Conservation (phyloP, 1,140 invertebrate genomes). For the Plutomurus gul region DNA sequence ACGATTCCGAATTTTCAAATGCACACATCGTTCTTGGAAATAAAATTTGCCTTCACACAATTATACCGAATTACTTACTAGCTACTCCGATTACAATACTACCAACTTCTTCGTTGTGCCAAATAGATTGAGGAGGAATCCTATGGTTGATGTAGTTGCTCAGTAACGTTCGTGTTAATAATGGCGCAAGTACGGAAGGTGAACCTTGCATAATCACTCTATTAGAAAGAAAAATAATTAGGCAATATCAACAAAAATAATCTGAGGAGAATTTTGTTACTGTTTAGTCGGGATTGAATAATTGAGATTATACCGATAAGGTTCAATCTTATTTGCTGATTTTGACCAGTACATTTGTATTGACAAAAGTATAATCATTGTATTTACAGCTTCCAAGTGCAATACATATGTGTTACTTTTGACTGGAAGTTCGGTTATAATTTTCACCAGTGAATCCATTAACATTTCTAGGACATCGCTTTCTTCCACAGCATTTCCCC, state of each 20-base stretch:
- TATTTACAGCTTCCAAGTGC: constrained; percentile 86
- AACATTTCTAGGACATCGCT: constrained; percentile 63
- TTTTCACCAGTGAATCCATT: constrained; percentile 71
- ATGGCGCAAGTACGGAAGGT: constrained; percentile 71
- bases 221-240: neutral
- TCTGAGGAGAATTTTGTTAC: neutral
- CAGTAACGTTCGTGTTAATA: constrained; percentile 76
- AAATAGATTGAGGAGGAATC: constrained; percentile 69
- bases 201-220: constrained; percentile 67
- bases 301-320: constrained; percentile 63
- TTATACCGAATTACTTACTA: constrained; percentile 59
- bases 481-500: neutral
- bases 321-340: constrained; percentile 67
- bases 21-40: neutral
- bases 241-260: neutral
- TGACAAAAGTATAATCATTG: constrained; percentile 81
- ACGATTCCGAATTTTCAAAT: neutral
- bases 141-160: constrained; percentile 78
- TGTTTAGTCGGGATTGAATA: neutral
- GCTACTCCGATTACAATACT: constrained; percentile 84
- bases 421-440: constrained; percentile 77
- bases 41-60: neutral
- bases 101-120: constrained; percentile 67
- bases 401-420: constrained; percentile 83
- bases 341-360: constrained; percentile 81